A percentile compares a stretch with the other conserved stretches of the same genome.
Evolutionary conservation across 2,888 invertebrate genomes (phyloP).

Genomic region (Dryobota labecula): DNA sequence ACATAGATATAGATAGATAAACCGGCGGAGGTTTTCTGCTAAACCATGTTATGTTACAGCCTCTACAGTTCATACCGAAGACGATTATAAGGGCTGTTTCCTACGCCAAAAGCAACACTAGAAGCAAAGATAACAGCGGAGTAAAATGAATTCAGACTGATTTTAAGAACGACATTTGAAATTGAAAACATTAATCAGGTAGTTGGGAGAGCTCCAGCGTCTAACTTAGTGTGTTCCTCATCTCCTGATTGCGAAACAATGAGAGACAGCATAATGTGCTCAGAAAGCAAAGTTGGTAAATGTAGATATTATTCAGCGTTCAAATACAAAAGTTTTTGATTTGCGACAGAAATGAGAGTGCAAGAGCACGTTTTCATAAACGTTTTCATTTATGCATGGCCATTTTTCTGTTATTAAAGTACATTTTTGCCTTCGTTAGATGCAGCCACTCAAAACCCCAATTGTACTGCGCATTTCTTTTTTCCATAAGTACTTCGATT

Average conservation of each 20-base stretch:
- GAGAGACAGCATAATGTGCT: slow-evolving; percentile 28
- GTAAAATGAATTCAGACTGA: slow-evolving; percentile 32
- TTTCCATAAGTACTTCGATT: no score
- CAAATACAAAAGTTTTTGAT: slow-evolving; percentile 36
- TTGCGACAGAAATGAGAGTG: slow-evolving; percentile 19
- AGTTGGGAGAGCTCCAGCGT: slow-evolving; percentile 31
- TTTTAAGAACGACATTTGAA: slow-evolving; percentile 20
- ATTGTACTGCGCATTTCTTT: no score
- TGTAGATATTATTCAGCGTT: slow-evolving; percentile 22
- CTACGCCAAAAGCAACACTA: not conserved
- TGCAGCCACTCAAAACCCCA: no score
- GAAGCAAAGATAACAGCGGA: slow-evolving; percentile 9
- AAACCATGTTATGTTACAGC: no score
- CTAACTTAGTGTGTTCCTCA: slow-evolving; percentile 18
- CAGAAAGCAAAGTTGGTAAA: slow-evolving; percentile 36
- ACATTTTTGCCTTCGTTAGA: no score
- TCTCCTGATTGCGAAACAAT: slow-evolving; percentile 43
- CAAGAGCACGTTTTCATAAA: slow-evolving; percentile 23
- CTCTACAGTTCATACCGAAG: slow-evolving; percentile 3
- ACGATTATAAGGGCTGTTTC: not conserved
- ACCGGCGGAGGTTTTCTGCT: no score
- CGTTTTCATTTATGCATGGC: slow-evolving; percentile 35
- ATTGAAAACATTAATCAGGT: slow-evolving; percentile 43
- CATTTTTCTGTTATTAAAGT: no score
- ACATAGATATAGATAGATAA: no score